Evolutionary conservation across 2,797 vertebrate species (phyloP).

Genomic region (Salmo trutta): DNA sequence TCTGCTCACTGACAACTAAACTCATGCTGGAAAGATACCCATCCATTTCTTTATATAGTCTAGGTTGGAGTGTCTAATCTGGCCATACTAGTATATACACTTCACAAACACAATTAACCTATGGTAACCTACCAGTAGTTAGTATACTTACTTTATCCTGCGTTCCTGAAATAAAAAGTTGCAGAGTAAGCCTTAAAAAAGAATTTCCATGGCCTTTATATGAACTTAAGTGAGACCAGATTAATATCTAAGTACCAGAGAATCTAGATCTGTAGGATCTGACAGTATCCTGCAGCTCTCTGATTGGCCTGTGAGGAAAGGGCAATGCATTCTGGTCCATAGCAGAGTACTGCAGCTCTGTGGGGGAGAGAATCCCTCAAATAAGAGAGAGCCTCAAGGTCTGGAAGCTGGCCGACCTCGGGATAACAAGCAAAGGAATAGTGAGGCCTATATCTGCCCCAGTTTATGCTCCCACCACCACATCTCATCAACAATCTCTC

Average conservation of each 20-base stretch:
- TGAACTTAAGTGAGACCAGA: slow-evolving; percentile 57
- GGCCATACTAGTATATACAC: slow-evolving; percentile 44
- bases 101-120: slow-evolving; percentile 36
- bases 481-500: slow-evolving; percentile 75
- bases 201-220: slow-evolving; percentile 37
- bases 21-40: slow-evolving; percentile 62
- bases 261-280: slow-evolving; percentile 63
- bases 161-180: background rate
- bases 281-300: slow-evolving; percentile 59
- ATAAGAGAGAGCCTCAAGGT: slow-evolving; percentile 74
- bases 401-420: slow-evolving; percentile 72
- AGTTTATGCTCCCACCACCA: slow-evolving; percentile 73
- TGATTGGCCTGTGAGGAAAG: slow-evolving; percentile 58
- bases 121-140: slow-evolving; percentile 22
- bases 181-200: slow-evolving; percentile 2
- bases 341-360: slow-evolving; percentile 56
- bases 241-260: slow-evolving; percentile 55
- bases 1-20: slow-evolving; percentile 64
- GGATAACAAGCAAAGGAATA: slow-evolving; percentile 72
- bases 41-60: slow-evolving; percentile 73
- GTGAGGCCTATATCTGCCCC: slow-evolving; percentile 71
- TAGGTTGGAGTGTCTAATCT: slow-evolving; percentile 44
- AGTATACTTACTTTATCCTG: background rate
- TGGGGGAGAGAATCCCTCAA: slow-evolving; percentile 72
- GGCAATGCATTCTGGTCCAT: slow-evolving; percentile 52